These are phyloP conservation scores for Campoletis sonorensis DNA, from an alignment of 1,140 invertebrate species.

Conservation along the genomic window DNA sequence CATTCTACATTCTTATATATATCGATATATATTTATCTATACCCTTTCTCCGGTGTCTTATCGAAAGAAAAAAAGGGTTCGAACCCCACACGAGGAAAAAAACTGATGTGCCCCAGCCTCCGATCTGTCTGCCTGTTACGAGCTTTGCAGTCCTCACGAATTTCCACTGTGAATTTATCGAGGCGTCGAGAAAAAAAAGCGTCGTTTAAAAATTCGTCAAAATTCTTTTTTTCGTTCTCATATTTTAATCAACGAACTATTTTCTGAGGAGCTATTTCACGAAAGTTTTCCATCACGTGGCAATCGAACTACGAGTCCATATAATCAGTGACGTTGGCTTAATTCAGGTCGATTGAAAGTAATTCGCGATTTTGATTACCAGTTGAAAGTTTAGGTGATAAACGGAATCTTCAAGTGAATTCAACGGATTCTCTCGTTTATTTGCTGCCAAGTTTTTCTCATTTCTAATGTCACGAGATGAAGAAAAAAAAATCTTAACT, in stretches of 20 bases:
- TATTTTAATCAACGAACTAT: no score
- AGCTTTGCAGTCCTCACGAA: neutral
- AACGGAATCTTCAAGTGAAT: neutral
- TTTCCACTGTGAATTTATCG: neutral
- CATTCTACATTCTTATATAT: neutral
- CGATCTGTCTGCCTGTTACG: neutral
- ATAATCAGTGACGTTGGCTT: neutral
- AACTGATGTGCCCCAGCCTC: constrained; percentile 12
- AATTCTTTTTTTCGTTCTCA: no score
- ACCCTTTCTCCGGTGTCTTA: constrained; percentile 1
- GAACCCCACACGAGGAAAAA: constrained; percentile 2
- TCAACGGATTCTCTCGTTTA: neutral
- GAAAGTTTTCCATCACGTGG: no score
- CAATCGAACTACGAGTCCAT: no score
- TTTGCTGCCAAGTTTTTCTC: neutral
- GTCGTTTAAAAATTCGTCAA: neutral
- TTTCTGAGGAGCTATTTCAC: no score
- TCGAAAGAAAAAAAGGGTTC: constrained; percentile 48
- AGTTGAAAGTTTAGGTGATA: neutral
- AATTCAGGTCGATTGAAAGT: no score
- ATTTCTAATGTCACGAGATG: neutral
- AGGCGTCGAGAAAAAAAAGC: neutral
- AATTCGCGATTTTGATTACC: neutral
- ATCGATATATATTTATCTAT: neutral
- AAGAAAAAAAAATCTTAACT: neutral